These are phyloP conservation scores for Poeciliopsis paucimaculata DNA, from an alignment of 2,797 vertebrate genomes.

Conservation along the genomic window DNA sequence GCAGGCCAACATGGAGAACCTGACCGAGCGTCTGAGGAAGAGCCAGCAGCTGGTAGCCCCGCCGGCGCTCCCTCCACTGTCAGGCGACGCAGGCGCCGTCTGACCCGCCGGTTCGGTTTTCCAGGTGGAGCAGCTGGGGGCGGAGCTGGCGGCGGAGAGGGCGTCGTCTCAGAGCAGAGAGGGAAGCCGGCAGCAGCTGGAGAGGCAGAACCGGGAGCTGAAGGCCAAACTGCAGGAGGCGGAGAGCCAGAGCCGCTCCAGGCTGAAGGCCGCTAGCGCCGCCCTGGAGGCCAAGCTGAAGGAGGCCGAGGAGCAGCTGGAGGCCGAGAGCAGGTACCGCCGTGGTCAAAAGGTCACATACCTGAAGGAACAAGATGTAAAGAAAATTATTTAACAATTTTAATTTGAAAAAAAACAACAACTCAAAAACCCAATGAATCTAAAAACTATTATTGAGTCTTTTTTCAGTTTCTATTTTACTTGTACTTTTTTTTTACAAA, in stretches of 20 bases:
- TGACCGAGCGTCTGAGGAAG: slow-evolving; percentile 93
- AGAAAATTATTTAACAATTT: no score
- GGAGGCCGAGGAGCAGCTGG: slow-evolving; percentile 92
- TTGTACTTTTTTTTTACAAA: no score
- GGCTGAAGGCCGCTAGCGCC: slow-evolving; percentile 89
- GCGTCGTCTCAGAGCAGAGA: slow-evolving; percentile 88
- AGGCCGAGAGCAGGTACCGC: slow-evolving; percentile 90
- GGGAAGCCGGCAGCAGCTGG: slow-evolving; percentile 90
- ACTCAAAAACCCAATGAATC: no score
- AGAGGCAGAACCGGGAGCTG: slow-evolving; percentile 94
- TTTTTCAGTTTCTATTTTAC: no score
- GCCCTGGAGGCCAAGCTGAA: slow-evolving; percentile 91
- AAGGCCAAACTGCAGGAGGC: slow-evolving; percentile 91
- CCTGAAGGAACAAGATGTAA: no score
- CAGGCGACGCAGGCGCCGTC: not conserved
- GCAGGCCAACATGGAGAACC: slow-evolving; percentile 87
- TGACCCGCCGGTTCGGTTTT: not conserved
- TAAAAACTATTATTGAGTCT: no score
- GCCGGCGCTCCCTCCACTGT: not conserved
- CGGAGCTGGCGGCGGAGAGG: slow-evolving; percentile 89
- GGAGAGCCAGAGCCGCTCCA: slow-evolving; percentile 90
- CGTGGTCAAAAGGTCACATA: not conserved
- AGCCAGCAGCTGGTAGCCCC: slow-evolving; percentile 88
- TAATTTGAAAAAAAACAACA: no score
- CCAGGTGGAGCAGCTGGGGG: slow-evolving; percentile 91